These are phyloP conservation scores for Euwallacea fornicatus DNA, from an alignment of 1,140 invertebrate species.

Conservation along the genomic window DNA sequence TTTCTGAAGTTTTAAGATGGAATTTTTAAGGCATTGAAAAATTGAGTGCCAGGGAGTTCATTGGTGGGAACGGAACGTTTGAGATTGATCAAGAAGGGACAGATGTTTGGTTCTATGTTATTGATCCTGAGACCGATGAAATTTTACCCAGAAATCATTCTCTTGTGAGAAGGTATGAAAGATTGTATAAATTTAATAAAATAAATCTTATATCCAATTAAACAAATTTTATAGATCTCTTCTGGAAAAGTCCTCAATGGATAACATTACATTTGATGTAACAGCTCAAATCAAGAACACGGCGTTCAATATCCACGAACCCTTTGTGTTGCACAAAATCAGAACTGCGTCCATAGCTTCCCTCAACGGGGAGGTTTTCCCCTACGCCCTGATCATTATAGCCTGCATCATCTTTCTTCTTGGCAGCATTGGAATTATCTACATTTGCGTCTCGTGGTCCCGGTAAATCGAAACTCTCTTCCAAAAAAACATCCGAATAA, in stretches of 20 bases:
- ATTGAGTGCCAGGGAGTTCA: slow-evolving; percentile 67
- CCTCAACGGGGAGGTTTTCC: slow-evolving; percentile 74
- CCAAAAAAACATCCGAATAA: not conserved
- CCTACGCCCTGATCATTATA: slow-evolving; percentile 83
- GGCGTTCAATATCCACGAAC: slow-evolving; percentile 70
- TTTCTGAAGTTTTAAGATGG: not conserved
- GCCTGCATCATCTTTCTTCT: slow-evolving; percentile 84
- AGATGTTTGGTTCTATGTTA: slow-evolving; percentile 83
- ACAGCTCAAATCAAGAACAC: slow-evolving; percentile 65
- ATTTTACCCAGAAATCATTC: slow-evolving; percentile 74
- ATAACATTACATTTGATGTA: slow-evolving; percentile 68
- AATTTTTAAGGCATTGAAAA: slow-evolving; percentile 67
- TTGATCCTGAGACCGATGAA: slow-evolving; percentile 76
- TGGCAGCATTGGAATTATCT: slow-evolving; percentile 82
- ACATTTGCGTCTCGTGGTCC: slow-evolving; percentile 90
- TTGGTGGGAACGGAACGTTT: slow-evolving; percentile 72
- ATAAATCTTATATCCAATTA: too few species aligned
- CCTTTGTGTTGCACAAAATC: slow-evolving; percentile 56
- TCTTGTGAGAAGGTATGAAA: slow-evolving; percentile 66
- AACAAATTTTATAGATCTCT: slow-evolving; percentile 53
- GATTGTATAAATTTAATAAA: too few species aligned
- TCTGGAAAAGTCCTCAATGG: slow-evolving; percentile 60
- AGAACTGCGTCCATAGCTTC: slow-evolving; percentile 63
- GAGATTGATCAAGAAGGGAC: slow-evolving; percentile 74
- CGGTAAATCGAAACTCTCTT: slow-evolving; percentile 62